These are phyloP conservation scores for Aphelinus atriplicis DNA, from an alignment of 1,140 invertebrate genomes.

Conservation along the genomic window DNA sequence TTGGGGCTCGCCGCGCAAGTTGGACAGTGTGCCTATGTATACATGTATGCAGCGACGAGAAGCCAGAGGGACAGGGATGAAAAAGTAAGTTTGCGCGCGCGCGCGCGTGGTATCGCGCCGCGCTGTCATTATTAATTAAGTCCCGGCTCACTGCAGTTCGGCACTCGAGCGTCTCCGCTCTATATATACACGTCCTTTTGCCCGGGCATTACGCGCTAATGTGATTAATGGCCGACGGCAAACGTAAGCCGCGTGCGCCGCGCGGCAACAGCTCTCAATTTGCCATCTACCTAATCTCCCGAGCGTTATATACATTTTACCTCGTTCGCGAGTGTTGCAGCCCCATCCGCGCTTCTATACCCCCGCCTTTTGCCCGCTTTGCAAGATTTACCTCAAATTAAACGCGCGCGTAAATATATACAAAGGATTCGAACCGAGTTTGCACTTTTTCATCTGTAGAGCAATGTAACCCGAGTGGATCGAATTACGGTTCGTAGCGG, in stretches of 20 bases:
- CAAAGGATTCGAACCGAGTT: too few species aligned
- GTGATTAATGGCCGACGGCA: slow-evolving; percentile 35
- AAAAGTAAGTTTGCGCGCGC: neutral
- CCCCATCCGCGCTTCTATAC: neutral
- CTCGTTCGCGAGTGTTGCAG: neutral
- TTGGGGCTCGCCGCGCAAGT: too few species aligned
- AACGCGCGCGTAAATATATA: too few species aligned
- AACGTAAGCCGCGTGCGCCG: slow-evolving; percentile 28
- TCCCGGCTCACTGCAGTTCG: too few species aligned
- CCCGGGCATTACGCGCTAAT: slow-evolving; percentile 24
- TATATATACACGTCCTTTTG: too few species aligned
- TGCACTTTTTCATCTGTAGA: too few species aligned
- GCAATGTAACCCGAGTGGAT: too few species aligned
- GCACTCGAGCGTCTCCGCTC: too few species aligned
- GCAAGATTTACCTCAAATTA: too few species aligned
- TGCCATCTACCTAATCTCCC: slow-evolving; percentile 5
- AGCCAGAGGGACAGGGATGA: neutral
- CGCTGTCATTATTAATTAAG: slow-evolving; percentile 23
- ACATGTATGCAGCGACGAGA: neutral
- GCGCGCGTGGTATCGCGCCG: neutral
- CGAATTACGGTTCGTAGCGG: too few species aligned
- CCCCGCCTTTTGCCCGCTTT: neutral
- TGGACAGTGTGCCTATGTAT: too few species aligned
- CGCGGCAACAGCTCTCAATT: slow-evolving; percentile 13
- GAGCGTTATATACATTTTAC: too few species aligned